Evolutionary conservation across 2,797 vertebrate genomes (phyloP).

Genomic region (Enteromius afrohamiltoni): DNA sequence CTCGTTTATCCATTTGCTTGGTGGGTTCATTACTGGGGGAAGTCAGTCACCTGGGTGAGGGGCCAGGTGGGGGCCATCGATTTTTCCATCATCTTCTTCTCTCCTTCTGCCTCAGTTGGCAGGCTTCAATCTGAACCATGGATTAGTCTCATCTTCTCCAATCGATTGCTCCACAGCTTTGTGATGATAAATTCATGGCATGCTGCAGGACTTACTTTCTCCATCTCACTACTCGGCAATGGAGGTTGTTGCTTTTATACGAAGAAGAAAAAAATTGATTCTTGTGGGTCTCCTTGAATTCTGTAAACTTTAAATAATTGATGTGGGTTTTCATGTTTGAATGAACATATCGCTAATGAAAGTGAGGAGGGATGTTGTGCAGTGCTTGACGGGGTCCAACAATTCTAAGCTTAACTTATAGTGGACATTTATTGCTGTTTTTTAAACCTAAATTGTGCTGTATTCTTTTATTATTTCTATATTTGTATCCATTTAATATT

Average conservation of each 20-base stretch:
- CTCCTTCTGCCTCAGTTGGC: conserved; percentile 55
- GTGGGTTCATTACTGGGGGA: conserved; percentile 43
- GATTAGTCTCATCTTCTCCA: conserved; percentile 70
- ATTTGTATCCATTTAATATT: background rate
- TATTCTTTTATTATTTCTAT: background rate
- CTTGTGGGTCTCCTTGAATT: conserved; percentile 39
- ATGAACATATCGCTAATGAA: conserved; percentile 2
- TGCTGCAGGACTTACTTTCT: conserved; percentile 52
- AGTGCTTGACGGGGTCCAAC: background rate
- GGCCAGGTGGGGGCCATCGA: conserved; percentile 10
- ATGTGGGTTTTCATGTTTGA: conserved; percentile 40
- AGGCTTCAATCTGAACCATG: conserved; percentile 60
- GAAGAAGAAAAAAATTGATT: conserved; percentile 46
- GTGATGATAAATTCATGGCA: conserved; percentile 71
- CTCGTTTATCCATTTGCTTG: conserved; percentile 38
- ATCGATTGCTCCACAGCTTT: conserved; percentile 69
- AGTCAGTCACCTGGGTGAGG: conserved; percentile 59
- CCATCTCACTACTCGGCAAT: conserved; percentile 27
- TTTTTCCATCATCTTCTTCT: conserved; percentile 62
- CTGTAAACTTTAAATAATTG: conserved; percentile 50
- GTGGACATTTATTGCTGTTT: background rate
- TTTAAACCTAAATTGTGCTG: background rate
- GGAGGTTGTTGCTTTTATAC: conserved; percentile 40
- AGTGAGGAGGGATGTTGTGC: conserved; percentile 11
- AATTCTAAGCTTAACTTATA: background rate